phyloP scores from a whole-genome alignment of 2,888 invertebrate genomes.

The Cerceris rybyensis region DNA sequence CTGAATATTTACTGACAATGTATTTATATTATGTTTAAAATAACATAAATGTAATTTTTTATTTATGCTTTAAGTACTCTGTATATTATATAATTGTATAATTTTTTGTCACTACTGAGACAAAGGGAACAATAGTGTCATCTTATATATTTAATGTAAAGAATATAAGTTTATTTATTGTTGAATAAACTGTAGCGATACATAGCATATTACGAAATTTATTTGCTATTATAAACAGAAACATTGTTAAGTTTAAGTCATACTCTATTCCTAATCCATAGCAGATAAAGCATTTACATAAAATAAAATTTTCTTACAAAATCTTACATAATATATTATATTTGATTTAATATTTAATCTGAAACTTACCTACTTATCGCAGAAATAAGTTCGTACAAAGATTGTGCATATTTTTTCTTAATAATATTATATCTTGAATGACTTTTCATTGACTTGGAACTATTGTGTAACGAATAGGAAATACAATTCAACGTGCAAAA shows the following conservation, averaged over 20 bases:
- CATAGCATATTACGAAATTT: constrained; percentile 5
- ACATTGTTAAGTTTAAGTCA: constrained; percentile 20
- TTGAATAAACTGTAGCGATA: background rate
- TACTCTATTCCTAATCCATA: constrained; percentile 45
- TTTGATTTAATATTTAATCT: constrained; percentile 38
- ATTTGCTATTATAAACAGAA: constrained; percentile 15
- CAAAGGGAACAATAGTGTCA: too few relatives aligned
- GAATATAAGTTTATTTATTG: too few relatives aligned
- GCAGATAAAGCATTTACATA: constrained; percentile 53
- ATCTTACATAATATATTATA: constrained; percentile 41
- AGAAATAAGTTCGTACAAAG: constrained; percentile 36
- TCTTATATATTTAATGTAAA: background rate
- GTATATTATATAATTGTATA: background rate
- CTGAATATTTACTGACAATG: background rate
- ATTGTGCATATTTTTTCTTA: constrained; percentile 1
- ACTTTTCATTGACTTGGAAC: background rate
- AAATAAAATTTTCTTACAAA: constrained; percentile 38
- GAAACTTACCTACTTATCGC: constrained; percentile 24
- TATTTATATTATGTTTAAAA: background rate
- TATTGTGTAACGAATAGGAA: constrained; percentile 17
- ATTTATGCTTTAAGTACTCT: background rate
- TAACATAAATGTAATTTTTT: background rate
- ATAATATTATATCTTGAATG: constrained; percentile 14
- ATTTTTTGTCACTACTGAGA: too few relatives aligned
- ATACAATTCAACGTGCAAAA: background rate